Base-by-base conservation (phyloP, 2,888 invertebrate species). In the Sycophila texana region DNA sequence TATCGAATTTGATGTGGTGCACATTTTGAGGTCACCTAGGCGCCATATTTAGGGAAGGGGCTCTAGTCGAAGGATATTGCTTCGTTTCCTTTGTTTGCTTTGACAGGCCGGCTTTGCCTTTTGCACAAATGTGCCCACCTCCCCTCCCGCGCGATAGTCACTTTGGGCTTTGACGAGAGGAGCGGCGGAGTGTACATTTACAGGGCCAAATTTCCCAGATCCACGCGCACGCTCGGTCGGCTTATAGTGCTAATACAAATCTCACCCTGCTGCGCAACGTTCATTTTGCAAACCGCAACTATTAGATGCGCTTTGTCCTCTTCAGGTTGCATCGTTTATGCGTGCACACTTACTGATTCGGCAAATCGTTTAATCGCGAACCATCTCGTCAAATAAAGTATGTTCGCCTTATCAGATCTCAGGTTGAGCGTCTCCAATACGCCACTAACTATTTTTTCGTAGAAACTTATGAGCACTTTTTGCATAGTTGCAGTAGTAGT, bases 41-140 rank as follows among this genome's bases (percentile, higher is more conserved):
- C 14, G 63, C 39, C 39, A 10, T 7, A 39, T 10, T 39, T 39
- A 13, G 47, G 63, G 39, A 1, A 10, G 39, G 39, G 39, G 10
- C 1, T 39, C 39, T 39, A 39, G n/a, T 20, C 51, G 68, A 63
- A 71, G 70, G 65, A 70, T 79, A 79, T 74, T 79, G 74, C 74
- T 74, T 74, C 74, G 74, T 74, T 74, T 74, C 70, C 74, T 63
- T 74, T 74, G 74, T 74, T 79, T 79, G 65, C 74, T 79, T 74
- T 79, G 79, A 79, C 65, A 51, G 22, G 26, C 61, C 2, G 53
- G 67, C 63, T 72, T 72, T 73, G 18, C 63, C 76, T 71, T 71
- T 71, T 22, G 60, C 20, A 14, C 47, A 70, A 61, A 51, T 57
- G 55, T 61, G 58, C 55, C n/a, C 14, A n/a, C 39, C 39, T 39